Evolutionary conservation across 2,888 invertebrate species (phyloP).

Genomic region (Trichogramma evanescens): DNA sequence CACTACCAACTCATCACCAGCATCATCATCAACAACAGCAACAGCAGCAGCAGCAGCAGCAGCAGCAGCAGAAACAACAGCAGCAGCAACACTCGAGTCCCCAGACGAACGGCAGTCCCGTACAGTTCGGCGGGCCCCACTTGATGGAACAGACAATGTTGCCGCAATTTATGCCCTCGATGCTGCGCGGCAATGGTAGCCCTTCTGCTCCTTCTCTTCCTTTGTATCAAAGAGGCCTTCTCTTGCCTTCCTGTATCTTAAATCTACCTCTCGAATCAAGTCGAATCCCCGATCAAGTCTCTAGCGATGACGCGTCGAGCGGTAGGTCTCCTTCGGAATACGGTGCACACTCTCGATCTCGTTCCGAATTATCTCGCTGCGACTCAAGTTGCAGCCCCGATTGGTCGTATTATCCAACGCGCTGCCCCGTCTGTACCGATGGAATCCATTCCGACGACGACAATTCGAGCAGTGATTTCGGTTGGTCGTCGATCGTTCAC

Average conservation of each 20-base stretch:
- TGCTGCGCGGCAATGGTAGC: constrained; percentile 44
- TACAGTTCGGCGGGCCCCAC: constrained; percentile 35
- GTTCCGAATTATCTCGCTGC: no score
- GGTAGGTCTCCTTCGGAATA: neutral
- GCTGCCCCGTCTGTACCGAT: no score
- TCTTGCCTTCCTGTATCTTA: neutral
- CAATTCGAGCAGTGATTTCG: no score
- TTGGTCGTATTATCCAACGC: no score
- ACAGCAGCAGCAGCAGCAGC: constrained; percentile 23
- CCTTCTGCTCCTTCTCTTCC: neutral
- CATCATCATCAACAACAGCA: constrained; percentile 19
- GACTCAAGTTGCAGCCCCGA: no score
- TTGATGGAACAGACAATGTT: constrained; percentile 29
- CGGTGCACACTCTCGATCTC: no score
- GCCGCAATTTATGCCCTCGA: constrained; percentile 41
- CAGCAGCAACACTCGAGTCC: constrained; percentile 24
- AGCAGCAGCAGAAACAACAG: constrained; percentile 26
- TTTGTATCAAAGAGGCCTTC: neutral
- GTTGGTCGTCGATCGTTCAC: no score
- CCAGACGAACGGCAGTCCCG: constrained; percentile 28
- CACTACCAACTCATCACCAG: constrained; percentile 19
- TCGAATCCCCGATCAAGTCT: neutral
- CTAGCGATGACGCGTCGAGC: no score
- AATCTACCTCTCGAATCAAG: neutral
- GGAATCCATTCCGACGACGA: no score